Evolutionary conservation across 1,140 invertebrate genomes (phyloP).

Genomic region (Adoxophyes honmai): DNA sequence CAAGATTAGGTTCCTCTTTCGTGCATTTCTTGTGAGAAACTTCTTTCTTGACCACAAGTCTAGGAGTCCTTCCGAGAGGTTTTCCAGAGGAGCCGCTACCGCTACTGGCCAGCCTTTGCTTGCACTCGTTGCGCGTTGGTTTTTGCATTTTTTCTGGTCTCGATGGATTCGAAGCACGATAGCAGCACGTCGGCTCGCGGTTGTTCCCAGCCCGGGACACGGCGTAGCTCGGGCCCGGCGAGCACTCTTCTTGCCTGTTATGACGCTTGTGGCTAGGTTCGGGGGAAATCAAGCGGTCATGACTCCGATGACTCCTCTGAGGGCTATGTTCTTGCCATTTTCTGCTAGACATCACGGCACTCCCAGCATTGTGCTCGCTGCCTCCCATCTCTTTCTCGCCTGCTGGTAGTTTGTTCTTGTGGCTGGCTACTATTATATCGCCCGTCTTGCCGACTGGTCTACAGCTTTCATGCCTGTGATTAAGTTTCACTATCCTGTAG

Average conservation of each 20-base stretch:
- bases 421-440: conserved; percentile 66
- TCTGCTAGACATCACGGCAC: conserved; percentile 29
- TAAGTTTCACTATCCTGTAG: conserved; percentile 66
- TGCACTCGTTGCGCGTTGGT: conserved; percentile 4
- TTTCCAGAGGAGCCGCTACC: conserved; percentile 39
- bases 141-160: conserved; percentile 19
- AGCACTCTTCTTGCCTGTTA: conserved; percentile 36
- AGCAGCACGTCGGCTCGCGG: conserved; percentile 53
- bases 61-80: conserved; percentile 35
- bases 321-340: conserved; percentile 26
- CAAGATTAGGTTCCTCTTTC: conserved; percentile 52
- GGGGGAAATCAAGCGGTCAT: conserved; percentile 35
- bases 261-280: conserved; percentile 25
- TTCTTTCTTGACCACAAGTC: conserved; percentile 57
- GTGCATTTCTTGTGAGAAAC: conserved; percentile 37
- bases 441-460: conserved; percentile 63
- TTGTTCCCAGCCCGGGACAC: conserved; percentile 26
- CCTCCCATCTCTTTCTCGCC: conserved; percentile 31
- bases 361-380: conserved; percentile 37
- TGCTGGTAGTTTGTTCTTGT: conserved; percentile 48
- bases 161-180: conserved; percentile 36
- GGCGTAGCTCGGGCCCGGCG: conserved; percentile 50
- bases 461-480: conserved; percentile 60
- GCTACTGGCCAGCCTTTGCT: conserved; percentile 32
- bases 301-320: conserved; percentile 37